Conservation (phyloP, 2,797 vertebrate genomes). For the Hyperoplus lanceolatus region DNA sequence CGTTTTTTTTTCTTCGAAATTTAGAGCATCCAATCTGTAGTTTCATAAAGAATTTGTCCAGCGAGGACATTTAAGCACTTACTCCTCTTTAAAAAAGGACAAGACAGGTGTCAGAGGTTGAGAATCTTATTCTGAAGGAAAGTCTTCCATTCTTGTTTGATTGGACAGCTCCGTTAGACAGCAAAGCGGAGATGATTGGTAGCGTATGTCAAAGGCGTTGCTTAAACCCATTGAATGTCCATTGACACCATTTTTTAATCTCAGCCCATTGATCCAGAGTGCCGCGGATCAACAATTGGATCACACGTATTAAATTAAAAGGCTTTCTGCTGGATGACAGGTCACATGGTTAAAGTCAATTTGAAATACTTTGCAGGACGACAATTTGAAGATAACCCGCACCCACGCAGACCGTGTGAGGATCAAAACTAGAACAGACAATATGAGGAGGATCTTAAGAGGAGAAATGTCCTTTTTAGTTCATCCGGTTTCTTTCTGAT, state of each 20-base stretch:
- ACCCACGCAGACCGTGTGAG: neutral
- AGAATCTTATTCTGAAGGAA: constrained; percentile 23
- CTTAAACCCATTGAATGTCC: constrained; percentile 64
- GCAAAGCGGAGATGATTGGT: constrained; percentile 47
- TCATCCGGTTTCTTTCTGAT: neutral
- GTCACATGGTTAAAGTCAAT: constrained; percentile 16
- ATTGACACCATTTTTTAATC: constrained; percentile 57
- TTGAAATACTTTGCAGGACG: constrained; percentile 17
- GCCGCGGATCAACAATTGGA: constrained; percentile 56
- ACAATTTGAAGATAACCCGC: constrained; percentile 20
- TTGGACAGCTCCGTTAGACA: constrained; percentile 31
- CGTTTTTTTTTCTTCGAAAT: neutral
- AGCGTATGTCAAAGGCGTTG: constrained; percentile 44
- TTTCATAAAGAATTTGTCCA: constrained; percentile 23
- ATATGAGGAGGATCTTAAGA: neutral
- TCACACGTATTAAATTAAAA: constrained; percentile 40
- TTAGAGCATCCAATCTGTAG: neutral
- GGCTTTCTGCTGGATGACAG: constrained; percentile 28
- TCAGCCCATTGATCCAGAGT: constrained; percentile 49
- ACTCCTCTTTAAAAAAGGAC: constrained; percentile 45
- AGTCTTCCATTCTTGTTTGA: constrained; percentile 39
- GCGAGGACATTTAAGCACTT: constrained; percentile 13
- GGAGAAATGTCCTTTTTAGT: neutral
- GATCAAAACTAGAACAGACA: constrained; percentile 8
- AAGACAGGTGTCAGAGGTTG: constrained; percentile 50